These are phyloP conservation scores for Cactoblastis cactorum DNA, from an alignment of 2,888 invertebrate genomes.

Conservation along the genomic window DNA sequence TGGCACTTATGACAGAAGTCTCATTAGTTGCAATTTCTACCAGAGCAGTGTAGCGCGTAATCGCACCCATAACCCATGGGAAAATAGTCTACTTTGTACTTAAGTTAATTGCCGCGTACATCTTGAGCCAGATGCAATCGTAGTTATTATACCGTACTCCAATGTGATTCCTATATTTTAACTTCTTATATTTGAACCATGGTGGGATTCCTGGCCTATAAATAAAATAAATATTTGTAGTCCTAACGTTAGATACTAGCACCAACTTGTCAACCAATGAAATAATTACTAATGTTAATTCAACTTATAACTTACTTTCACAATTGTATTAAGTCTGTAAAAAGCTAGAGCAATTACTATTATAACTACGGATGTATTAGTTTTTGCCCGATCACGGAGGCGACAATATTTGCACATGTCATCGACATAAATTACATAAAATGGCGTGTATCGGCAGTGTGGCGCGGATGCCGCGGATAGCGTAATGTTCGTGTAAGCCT, in stretches of 20 bases:
- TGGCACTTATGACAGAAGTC: not conserved
- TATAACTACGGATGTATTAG: not conserved
- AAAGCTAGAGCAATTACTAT: not conserved
- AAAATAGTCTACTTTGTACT: not conserved
- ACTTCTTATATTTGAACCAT: too few species aligned
- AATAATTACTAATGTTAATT: too few species aligned
- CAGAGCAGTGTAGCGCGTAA: constrained; percentile 1
- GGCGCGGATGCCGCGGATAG: not conserved
- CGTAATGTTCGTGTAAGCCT: not conserved
- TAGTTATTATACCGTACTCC: too few species aligned
- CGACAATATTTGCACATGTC: not conserved
- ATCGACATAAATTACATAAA: not conserved
- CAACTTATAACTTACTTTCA: too few species aligned
- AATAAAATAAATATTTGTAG: too few species aligned
- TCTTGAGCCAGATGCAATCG: not conserved
- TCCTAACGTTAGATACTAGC: too few species aligned
- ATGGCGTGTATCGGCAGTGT: not conserved
- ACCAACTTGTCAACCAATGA: too few species aligned
- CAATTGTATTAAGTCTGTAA: too few species aligned
- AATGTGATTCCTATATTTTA: too few species aligned
- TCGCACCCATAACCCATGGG: not conserved
- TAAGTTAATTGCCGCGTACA: not conserved
- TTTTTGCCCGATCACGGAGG: not conserved
- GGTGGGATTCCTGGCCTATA: too few species aligned
- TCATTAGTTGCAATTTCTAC: constrained; percentile 7